These are phyloP conservation scores for Leuciscus waleckii DNA, from an alignment of 2,797 vertebrate species.

Conservation along the genomic window DNA sequence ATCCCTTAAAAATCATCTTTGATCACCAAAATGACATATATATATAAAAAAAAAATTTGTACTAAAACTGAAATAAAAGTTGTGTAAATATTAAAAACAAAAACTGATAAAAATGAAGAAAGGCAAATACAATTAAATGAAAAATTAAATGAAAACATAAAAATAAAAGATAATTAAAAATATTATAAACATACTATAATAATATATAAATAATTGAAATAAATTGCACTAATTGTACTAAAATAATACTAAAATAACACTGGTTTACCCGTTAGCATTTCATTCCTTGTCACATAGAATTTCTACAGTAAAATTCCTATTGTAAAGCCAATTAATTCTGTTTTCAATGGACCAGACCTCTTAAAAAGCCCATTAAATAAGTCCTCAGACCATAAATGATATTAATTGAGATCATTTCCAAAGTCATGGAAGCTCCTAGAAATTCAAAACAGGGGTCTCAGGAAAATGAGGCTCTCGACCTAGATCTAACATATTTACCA, in stretches of 20 bases:
- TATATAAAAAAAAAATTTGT: too few species aligned
- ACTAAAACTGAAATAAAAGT: not conserved
- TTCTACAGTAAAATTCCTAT: not conserved
- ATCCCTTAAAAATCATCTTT: too few species aligned
- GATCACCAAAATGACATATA: too few species aligned
- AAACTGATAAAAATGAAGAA: not conserved
- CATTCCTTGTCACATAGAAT: not conserved
- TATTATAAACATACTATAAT: not conserved
- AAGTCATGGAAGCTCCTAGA: not conserved
- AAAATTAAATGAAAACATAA: too few species aligned
- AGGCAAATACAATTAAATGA: not conserved
- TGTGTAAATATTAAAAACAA: too few species aligned
- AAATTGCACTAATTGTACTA: too few species aligned
- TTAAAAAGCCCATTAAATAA: not conserved
- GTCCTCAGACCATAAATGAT: not conserved
- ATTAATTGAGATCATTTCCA: not conserved
- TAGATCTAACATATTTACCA: slow-evolving; percentile 28
- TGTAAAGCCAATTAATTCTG: not conserved
- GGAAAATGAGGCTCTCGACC: not conserved
- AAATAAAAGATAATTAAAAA: too few species aligned
- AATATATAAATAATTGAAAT: too few species aligned
- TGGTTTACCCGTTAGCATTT: not conserved
- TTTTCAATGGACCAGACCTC: not conserved
- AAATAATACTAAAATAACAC: not conserved
- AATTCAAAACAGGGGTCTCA: not conserved